phyloP scores from a whole-genome alignment of 2,888 invertebrate genomes.

The Mycogona germanica region DNA sequence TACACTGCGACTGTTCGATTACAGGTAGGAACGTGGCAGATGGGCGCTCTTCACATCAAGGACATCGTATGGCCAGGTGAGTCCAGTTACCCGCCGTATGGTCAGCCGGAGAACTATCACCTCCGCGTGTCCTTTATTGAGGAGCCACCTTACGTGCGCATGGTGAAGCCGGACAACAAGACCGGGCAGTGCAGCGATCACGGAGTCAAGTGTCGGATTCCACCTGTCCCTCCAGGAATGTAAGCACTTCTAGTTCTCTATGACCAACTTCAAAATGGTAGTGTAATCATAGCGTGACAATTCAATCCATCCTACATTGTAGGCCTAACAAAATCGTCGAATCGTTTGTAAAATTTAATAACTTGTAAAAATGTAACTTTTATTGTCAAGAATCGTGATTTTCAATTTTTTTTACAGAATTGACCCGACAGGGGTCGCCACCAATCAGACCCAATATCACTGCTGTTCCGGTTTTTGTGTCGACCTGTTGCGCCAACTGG shows the following conservation, averaged over 20 bases:
- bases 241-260: too few species aligned
- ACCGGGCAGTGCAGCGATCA: slow-evolving; percentile 27
- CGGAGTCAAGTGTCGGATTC: slow-evolving; percentile 42
- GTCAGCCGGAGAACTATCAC: slow-evolving; percentile 39
- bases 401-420: slow-evolving; percentile 19
- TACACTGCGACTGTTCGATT: too few species aligned
- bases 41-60: slow-evolving; percentile 29
- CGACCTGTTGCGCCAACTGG: slow-evolving; percentile 85
- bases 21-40: neutral
- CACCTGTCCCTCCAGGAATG: too few species aligned
- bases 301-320: too few species aligned
- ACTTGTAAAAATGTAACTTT: slow-evolving; percentile 38
- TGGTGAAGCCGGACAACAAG: slow-evolving; percentile 33
- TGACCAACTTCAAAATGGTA: too few species aligned
- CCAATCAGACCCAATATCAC: too few species aligned
- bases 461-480: slow-evolving; percentile 98
- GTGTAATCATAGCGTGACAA: too few species aligned
- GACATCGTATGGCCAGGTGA: slow-evolving; percentile 43
- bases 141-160: slow-evolving; percentile 38
- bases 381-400: too few species aligned
- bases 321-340: too few species aligned
- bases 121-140: slow-evolving; percentile 36
- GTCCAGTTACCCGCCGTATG: slow-evolving; percentile 37
- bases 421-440: slow-evolving; percentile 34
- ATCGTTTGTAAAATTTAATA: too few species aligned